A percentile compares a stretch with the other conserved stretches of the same genome.
phyloP scores from a whole-genome alignment of 2,797 vertebrate genomes.

The Spinus olivaceus region DNA sequence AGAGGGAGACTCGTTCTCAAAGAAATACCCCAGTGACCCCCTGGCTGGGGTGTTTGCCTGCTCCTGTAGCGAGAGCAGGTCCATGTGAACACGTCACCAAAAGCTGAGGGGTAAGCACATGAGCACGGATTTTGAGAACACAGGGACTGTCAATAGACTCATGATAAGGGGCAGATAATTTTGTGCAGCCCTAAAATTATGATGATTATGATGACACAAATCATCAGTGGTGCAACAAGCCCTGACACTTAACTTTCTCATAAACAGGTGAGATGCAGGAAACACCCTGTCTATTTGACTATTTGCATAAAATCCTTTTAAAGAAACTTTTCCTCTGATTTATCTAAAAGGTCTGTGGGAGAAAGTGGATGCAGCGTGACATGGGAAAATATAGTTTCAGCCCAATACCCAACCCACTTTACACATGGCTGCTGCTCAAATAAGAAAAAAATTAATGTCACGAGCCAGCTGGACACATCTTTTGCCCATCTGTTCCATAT shows the following conservation, averaged over 20 bases:
- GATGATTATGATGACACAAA: neutral
- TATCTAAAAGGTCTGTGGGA: neutral
- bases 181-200: neutral
- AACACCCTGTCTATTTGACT: neutral
- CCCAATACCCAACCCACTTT: neutral
- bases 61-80: neutral
- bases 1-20: neutral
- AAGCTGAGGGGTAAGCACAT: neutral
- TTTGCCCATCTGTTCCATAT: constrained; percentile 23
- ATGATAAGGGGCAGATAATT: fast-evolving
- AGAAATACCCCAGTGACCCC: fast-evolving
- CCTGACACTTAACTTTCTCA: neutral
- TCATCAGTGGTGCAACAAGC: neutral
- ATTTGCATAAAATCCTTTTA: neutral
- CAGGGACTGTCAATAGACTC: neutral
- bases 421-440: neutral
- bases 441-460: neutral
- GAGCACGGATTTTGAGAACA: fast-evolving
- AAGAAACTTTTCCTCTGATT: neutral
- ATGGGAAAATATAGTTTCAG: neutral
- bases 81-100: neutral
- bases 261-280: neutral
- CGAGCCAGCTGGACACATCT: constrained; percentile 41
- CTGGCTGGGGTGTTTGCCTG: neutral
- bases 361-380: neutral